These are phyloP conservation scores for Paramormyrops hopkinsi DNA, from an alignment of 2,797 vertebrate species.

Conservation along the genomic window DNA sequence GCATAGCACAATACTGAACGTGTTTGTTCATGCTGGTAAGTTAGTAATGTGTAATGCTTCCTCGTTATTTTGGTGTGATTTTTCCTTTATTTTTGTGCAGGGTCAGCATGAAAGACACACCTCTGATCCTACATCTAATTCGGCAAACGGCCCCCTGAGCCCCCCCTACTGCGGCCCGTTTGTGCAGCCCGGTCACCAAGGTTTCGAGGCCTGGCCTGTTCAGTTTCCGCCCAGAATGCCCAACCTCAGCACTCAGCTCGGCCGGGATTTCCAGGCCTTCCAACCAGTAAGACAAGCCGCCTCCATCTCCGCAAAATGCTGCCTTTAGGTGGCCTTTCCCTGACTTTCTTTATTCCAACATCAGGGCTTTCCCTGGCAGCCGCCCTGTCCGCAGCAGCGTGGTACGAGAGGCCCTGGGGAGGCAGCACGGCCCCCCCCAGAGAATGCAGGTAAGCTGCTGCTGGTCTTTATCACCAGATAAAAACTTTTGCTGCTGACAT, in stretches of 20 bases:
- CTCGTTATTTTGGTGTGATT: background rate
- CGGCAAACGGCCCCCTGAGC: constrained; percentile 68
- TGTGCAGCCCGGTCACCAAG: constrained; percentile 74
- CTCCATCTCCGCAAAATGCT: background rate
- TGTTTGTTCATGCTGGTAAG: background rate
- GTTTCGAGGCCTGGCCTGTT: constrained; percentile 84
- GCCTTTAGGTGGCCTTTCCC: background rate
- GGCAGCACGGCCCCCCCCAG: constrained; percentile 68
- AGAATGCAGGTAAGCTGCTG: constrained; percentile 70
- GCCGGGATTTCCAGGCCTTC: constrained; percentile 75
- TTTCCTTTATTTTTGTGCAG: constrained; percentile 40
- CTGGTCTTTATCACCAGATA: background rate
- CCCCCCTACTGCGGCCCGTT: constrained; percentile 82
- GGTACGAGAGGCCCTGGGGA: constrained; percentile 70
- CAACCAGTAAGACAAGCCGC: constrained; percentile 58
- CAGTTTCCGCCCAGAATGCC: constrained; percentile 78
- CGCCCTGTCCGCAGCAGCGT: constrained; percentile 69
- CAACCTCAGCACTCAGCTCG: constrained; percentile 65
- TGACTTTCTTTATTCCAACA: background rate
- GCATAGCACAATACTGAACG: background rate
- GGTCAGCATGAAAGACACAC: constrained; percentile 76
- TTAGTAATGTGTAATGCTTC: background rate
- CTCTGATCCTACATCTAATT: constrained; percentile 64
- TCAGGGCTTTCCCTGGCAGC: constrained; percentile 80
- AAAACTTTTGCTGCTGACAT: background rate